Evolutionary conservation across 2,888 invertebrate species (phyloP), one percentile per base, ranked within the genome.

Genomic region (Drosophila diplacantha): DNA sequence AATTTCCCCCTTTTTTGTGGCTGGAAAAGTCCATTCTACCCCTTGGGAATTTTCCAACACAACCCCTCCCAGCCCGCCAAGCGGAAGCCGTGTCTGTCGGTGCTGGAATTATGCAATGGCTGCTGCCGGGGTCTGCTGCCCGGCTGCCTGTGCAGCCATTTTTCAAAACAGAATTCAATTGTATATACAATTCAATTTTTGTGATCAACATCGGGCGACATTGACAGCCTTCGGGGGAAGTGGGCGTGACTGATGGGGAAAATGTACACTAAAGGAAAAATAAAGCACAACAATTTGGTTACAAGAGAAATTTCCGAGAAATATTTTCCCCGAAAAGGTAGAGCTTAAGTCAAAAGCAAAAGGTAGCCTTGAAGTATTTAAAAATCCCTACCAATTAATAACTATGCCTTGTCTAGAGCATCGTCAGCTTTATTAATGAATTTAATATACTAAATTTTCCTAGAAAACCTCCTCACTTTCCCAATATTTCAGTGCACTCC

Each of bases 141-240:
- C 1, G 14, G 20, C 24, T 47, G 49, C 55, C 68, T 63, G 59
- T 58, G 69, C 65, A 70, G 61, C 73, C 62, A 81, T 81, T 81
- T 83, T 78, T 81, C 75, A 76, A 44, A 18, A 46, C 16, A 46
- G 79, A 82, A 83, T 84, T 83, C 84, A 81, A 84, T 81, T 84
- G 81, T 65, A 69, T 67, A 72, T 73, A 71, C 75, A 82, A 81
- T 81, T 84, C 83, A 81, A 84, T 81, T 81, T 84, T 67, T 77
- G 73, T 71, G 84, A 84, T 81, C 75, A 81, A 68, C 73, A 70
- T 62, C 71, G 65, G 43, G 44, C 70, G 46, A 57, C 75, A 73
- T 65, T 80, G 82, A 71, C 69, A 76, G 82, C 57, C 66, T 61
- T 12, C 46, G 34, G 53, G 29, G 59, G 53, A 65, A 46, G 49